Evolutionary conservation across 2,797 vertebrate species (phyloP).

Genomic region (Acanthopagrus latus): DNA sequence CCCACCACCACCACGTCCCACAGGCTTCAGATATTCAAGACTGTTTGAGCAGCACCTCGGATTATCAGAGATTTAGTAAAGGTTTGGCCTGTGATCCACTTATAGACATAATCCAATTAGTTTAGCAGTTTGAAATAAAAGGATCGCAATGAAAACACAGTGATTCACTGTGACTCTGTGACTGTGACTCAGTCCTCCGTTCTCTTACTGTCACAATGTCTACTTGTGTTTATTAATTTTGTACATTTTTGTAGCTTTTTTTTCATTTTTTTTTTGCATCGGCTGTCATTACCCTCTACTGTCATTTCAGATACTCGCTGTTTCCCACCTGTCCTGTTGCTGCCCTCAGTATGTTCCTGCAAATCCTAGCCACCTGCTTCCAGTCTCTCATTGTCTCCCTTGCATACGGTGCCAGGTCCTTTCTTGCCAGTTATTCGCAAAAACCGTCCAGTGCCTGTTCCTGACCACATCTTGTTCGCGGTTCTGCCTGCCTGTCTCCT

Average conservation of each 20-base stretch:
- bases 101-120: conserved; percentile 74
- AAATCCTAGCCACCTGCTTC: not conserved
- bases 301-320: not conserved
- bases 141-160: conserved; percentile 53
- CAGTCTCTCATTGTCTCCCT: not conserved
- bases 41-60: conserved; percentile 27
- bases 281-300: not conserved
- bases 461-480: not conserved
- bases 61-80: conserved; percentile 53
- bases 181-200: too few species aligned
- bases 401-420: not conserved
- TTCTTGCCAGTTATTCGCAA: not conserved
- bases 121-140: conserved; percentile 75
- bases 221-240: not conserved
- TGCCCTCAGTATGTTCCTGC: not conserved
- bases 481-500: not conserved
- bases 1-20: not conserved
- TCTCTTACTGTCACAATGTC: not conserved
- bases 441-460: not conserved
- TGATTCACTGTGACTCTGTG: conserved; percentile 50
- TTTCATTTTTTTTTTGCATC: not conserved
- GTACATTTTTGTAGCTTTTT: not conserved
- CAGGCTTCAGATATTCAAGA: conserved; percentile 31
- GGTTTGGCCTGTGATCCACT: conserved; percentile 63
- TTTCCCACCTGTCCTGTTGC: not conserved